A percentile compares a stretch with the other conserved stretches of the same genome.
Evolutionary conservation across 1,140 invertebrate genomes (phyloP).

Genomic region (Drosophila equinoxialis): DNA sequence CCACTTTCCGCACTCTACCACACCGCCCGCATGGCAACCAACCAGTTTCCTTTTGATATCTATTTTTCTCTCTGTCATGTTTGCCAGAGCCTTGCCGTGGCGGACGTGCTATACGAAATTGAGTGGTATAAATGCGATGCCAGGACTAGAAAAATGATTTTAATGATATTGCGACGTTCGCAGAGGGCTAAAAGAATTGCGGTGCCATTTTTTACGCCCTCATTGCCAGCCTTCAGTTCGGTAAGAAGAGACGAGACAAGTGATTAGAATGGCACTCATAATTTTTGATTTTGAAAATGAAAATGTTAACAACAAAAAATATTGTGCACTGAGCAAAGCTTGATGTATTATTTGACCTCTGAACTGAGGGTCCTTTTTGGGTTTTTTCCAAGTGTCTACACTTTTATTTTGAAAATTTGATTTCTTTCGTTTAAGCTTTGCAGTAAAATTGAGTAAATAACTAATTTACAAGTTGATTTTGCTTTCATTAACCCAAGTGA

Average conservation of each 20-base stretch:
- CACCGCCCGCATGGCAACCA: no score
- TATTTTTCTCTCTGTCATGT: slow-evolving; percentile 16
- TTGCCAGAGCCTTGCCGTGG: slow-evolving; percentile 64
- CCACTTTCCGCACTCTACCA: not conserved
- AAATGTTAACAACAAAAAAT: not conserved
- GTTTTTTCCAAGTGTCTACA: not conserved
- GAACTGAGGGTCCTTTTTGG: no score
- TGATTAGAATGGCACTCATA: slow-evolving; percentile 5
- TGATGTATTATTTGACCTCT: no score
- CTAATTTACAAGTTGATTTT: no score
- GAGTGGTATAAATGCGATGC: slow-evolving; percentile 82
- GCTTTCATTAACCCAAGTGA: no score
- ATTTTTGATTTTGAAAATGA: not conserved
- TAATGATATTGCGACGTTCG: slow-evolving; percentile 79
- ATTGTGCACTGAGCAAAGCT: not conserved
- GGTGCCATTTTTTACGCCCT: slow-evolving; percentile 80
- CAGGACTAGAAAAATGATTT: slow-evolving; percentile 78
- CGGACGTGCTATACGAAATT: slow-evolving; percentile 72
- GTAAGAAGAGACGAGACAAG: slow-evolving; percentile 39
- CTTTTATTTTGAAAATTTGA: no score
- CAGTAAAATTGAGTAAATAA: no score
- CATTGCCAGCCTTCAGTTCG: slow-evolving; percentile 70
- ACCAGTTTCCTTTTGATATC: not conserved
- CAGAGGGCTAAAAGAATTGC: slow-evolving; percentile 76
- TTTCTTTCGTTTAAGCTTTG: no score